Evolutionary conservation across 2,888 invertebrate species (phyloP).

Genomic region (Drosophila monieri): DNA sequence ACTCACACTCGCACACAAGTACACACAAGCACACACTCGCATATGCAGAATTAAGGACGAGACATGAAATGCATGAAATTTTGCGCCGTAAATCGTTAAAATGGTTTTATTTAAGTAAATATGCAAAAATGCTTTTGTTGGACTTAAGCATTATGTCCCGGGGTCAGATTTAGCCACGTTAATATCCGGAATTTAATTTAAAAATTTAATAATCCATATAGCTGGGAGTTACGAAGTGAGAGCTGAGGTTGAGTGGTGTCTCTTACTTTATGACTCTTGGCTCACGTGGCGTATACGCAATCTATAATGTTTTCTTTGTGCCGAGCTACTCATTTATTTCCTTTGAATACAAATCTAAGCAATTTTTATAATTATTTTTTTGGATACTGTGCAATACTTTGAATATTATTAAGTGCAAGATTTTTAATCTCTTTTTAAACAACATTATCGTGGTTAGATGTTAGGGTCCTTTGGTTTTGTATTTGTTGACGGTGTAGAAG

Average conservation of each 20-base stretch:
- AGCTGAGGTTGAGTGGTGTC: conserved; percentile 10
- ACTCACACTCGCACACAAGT: conserved; percentile 2
- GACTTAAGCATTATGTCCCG: conserved; percentile 39
- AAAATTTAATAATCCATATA: conserved; percentile 50
- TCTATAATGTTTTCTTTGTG: background rate
- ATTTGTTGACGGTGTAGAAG: background rate
- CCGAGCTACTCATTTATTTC: background rate
- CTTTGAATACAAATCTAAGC: background rate
- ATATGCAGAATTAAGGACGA: conserved; percentile 17
- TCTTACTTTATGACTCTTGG: conserved; percentile 26
- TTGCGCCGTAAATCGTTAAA: conserved; percentile 72
- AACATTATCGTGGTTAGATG: background rate
- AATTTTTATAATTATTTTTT: background rate
- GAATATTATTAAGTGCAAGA: background rate
- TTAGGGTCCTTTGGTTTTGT: background rate
- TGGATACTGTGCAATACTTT: background rate
- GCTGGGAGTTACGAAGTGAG: conserved; percentile 24
- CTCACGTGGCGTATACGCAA: conserved; percentile 32
- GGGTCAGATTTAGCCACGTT: conserved; percentile 48
- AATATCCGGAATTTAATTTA: conserved; percentile 49
- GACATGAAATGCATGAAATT: conserved; percentile 73
- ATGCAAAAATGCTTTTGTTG: conserved; percentile 69
- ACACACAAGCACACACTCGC: conserved; percentile 12
- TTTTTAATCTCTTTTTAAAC: background rate
- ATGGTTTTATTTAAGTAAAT: conserved; percentile 75